Evolutionary conservation across 2,888 invertebrate genomes (phyloP), one percentile per base, ranked within the genome.

Genomic region (Erebia palarica): DNA sequence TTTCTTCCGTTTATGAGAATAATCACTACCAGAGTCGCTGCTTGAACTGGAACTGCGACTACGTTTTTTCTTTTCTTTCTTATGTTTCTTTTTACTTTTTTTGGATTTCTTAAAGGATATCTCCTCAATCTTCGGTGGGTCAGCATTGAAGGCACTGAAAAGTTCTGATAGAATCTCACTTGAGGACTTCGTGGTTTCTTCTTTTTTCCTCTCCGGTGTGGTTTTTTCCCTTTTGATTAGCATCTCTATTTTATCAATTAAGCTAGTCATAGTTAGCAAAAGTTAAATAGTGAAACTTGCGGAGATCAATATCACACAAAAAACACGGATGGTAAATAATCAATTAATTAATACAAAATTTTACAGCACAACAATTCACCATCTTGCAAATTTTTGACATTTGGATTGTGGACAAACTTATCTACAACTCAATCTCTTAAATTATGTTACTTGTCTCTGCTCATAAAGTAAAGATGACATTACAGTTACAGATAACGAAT

Each of bases 141-240:
- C 95, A 1, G 96, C 96, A 86, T 96, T 96, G 82, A 97, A 96
- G 36, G 95, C 96, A 79, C 96, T 94, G 81, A 97, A 97, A 0
- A 97, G 90, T 87, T 97, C 97, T 0, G 97, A 96, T 21, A 97
- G 92, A 80, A 97, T 97, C 88, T 97, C 97, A 83, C 94, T 95
- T 0, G 96, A 96, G 9, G 96, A 95, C 84, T 96, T 96, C 51
- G 92, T 84, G 11, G 87, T 83, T 71, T 92, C 92, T 77, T 88
- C 89, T 81, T 91, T 91, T 73, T 81, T 82, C 55, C 87, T 85
- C 49, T 92, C 92, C 9, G 93, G 93, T 51, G 92, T 90, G 1
- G 90, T 88, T 75, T 90, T 91, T 76, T 93, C 93, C 73, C 90
- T 83, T 79, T 93, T 93, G 13, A 93, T 93, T 72, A 93, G 78